These are phyloP conservation scores for Anhinga rufa DNA, from an alignment of 2,113 vertebrate species.

Conservation along the genomic window DNA sequence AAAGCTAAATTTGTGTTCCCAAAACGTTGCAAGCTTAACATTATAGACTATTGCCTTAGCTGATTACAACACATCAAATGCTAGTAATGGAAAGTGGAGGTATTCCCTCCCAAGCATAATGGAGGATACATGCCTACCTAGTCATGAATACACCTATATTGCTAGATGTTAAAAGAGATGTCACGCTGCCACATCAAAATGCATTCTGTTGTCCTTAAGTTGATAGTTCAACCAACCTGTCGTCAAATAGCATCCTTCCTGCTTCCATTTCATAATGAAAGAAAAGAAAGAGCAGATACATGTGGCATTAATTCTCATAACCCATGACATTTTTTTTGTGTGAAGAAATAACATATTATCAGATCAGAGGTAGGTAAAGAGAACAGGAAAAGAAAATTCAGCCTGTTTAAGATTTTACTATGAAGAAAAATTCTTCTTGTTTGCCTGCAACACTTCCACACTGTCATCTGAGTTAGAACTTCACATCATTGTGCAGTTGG, in stretches of 20 bases:
- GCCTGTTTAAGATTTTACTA: background rate
- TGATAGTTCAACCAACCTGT: background rate
- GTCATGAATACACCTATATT: background rate
- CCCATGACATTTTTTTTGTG: background rate
- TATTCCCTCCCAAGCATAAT: background rate
- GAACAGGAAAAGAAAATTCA: background rate
- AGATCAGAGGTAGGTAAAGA: background rate
- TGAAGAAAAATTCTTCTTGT: background rate
- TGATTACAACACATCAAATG: background rate
- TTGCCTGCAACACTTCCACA: background rate
- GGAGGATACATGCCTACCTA: background rate
- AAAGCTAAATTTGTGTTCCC: background rate
- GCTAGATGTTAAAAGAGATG: background rate
- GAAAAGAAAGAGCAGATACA: background rate
- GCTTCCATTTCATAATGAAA: background rate
- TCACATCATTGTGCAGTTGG: background rate
- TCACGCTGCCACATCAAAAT: background rate
- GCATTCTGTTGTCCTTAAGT: background rate
- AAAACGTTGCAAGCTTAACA: background rate
- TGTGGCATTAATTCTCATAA: background rate
- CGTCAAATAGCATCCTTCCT: background rate
- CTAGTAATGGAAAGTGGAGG: rapidly evolving
- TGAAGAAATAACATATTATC: background rate
- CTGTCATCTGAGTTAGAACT: background rate
- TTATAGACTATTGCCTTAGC: background rate